Percentiles rank a stretch among this genome's conserved stretches.
Evolutionary conservation across 2,113 vertebrate species (phyloP).

Genomic region (Lepus europaeus): DNA sequence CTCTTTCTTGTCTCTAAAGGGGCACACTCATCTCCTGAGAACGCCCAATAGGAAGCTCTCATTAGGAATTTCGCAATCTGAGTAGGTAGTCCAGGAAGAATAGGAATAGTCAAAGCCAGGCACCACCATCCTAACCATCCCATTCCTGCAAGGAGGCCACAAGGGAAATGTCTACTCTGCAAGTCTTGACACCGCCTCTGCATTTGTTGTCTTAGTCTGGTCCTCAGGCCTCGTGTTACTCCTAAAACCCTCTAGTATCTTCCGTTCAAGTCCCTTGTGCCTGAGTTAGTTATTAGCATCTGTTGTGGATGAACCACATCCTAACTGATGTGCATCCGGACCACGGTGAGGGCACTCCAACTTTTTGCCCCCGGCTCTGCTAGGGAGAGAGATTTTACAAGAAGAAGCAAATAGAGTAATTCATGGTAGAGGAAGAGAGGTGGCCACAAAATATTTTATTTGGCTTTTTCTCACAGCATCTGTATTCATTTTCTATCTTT

Average conservation of each 20-base stretch:
- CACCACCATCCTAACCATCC: background rate
- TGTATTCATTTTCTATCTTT: conserved; percentile 26
- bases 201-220: background rate
- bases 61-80: background rate
- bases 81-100: background rate
- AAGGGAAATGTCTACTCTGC: background rate
- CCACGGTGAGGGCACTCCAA: background rate
- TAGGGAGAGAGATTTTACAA: background rate
- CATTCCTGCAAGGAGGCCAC: background rate
- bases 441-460: background rate
- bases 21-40: background rate
- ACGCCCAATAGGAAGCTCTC: background rate
- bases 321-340: background rate
- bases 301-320: background rate
- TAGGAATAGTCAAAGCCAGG: background rate
- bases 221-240: background rate
- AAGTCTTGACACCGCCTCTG: background rate
- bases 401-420: background rate
- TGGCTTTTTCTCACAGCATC: background rate
- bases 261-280: background rate
- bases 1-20: background rate
- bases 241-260: background rate
- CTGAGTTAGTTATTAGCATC: background rate
- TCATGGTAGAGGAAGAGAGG: background rate
- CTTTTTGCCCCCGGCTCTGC: background rate